Percentiles rank a stretch among this genome's conserved stretches.
These are phyloP conservation scores for Pollenia griseotomentosa DNA, from an alignment of 2,888 invertebrate genomes.

Conservation along the genomic window DNA sequence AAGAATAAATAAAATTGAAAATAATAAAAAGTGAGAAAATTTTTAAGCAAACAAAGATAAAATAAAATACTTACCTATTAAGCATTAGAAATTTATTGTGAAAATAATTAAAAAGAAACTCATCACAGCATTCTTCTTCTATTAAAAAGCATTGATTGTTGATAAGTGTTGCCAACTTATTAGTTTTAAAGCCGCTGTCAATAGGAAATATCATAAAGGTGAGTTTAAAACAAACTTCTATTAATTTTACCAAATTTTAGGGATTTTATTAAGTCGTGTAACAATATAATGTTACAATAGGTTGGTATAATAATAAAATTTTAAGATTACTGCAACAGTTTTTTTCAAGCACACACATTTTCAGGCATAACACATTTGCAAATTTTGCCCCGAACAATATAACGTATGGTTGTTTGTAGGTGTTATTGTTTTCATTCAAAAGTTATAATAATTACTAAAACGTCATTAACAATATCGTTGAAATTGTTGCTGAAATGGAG, in stretches of 20 bases:
- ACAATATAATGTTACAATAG: too few species aligned
- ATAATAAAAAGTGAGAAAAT: slow-evolving; percentile 1
- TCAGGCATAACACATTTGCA: too few species aligned
- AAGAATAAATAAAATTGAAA: slow-evolving; percentile 13
- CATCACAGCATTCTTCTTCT: slow-evolving; percentile 16
- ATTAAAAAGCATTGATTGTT: slow-evolving; percentile 10
- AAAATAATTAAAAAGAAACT: slow-evolving; percentile 5
- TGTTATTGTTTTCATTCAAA: too few species aligned
- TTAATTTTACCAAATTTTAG: too few species aligned
- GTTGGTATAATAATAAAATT: not conserved
- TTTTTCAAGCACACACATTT: too few species aligned
- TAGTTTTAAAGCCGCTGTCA: not conserved
- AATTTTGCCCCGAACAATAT: too few species aligned
- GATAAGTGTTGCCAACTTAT: slow-evolving; percentile 40
- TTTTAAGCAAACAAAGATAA: slow-evolving; percentile 2
- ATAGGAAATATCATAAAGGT: slow-evolving; percentile 62
- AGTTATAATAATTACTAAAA: too few species aligned
- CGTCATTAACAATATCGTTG: too few species aligned
- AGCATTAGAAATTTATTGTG: not conserved
- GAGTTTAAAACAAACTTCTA: not conserved
- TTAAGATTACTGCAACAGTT: not conserved
- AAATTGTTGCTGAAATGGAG: too few species aligned
- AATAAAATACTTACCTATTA: not conserved
- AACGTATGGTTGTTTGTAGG: too few species aligned
- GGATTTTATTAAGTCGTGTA: too few species aligned